phyloP scores from a whole-genome alignment of 2,888 invertebrate species.

The Invenusta paracnida region DNA sequence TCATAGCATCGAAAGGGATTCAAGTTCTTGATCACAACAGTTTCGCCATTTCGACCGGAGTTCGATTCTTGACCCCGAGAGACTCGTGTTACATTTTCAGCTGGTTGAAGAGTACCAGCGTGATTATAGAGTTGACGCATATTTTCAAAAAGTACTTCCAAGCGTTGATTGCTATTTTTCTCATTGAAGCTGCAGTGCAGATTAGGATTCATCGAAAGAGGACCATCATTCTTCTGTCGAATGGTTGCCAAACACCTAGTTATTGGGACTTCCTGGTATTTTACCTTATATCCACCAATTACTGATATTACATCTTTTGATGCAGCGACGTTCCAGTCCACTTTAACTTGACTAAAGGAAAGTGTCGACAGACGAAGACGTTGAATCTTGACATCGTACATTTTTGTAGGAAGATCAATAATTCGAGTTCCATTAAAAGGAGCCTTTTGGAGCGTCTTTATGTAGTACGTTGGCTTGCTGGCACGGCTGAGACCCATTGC shows the following conservation, averaged over 20 bases:
- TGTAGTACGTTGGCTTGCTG: conserved; percentile 31
- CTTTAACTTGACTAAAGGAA: background rate
- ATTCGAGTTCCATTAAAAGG: background rate
- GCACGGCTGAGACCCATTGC: conserved; percentile 27
- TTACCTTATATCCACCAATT: conserved; percentile 18
- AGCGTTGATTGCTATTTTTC: background rate
- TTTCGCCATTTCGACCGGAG: background rate
- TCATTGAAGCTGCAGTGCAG: background rate
- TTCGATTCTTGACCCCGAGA: background rate
- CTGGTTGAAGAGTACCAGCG: background rate
- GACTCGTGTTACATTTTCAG: background rate
- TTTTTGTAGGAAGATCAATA: background rate
- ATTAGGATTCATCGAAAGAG: background rate
- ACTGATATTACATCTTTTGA: background rate
- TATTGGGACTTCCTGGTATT: background rate
- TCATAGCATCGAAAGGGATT: conserved; percentile 33
- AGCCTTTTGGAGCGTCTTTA: conserved; percentile 7
- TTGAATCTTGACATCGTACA: background rate
- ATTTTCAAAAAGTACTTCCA: background rate
- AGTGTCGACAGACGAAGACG: background rate
- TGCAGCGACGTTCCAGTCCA: background rate
- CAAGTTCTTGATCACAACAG: background rate
- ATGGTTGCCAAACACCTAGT: background rate
- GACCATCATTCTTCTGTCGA: background rate
- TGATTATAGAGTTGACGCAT: background rate